A percentile compares a stretch with the other conserved stretches of the same genome.
These are phyloP conservation scores for Mimumesa dahlbomi DNA, from an alignment of 2,888 invertebrate genomes.

Conservation along the genomic window DNA sequence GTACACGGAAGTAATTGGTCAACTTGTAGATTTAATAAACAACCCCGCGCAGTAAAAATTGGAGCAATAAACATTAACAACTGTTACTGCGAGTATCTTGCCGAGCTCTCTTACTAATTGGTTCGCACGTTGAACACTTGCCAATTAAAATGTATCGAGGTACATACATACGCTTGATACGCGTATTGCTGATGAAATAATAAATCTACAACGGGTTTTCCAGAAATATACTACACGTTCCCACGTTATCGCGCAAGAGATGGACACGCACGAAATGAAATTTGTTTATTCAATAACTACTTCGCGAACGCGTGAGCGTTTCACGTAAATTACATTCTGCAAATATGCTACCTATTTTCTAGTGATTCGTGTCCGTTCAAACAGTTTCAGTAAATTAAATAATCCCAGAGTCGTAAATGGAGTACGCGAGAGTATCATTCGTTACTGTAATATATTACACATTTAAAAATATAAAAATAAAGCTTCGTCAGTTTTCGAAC, in stretches of 20 bases:
- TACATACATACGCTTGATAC: conserved; percentile 46
- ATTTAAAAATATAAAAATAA: no score
- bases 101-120: conserved; percentile 59
- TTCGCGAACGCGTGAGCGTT: neutral
- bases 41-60: neutral
- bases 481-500: no score
- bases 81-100: conserved; percentile 50
- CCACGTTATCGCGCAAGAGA: neutral
- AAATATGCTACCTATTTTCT: neutral
- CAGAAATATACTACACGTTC: neutral
- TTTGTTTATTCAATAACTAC: neutral
- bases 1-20: neutral
- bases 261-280: neutral
- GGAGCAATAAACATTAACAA: conserved; percentile 48
- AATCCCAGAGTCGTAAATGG: no score
- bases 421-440: no score
- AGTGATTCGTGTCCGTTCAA: no score
- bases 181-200: conserved; percentile 23
- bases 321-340: neutral
- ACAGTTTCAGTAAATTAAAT: no score
- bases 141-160: conserved; percentile 67
- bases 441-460: no score
- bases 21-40: conserved; percentile 9
- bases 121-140: conserved; percentile 49
- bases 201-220: conserved; percentile 1